phyloP scores from a whole-genome alignment of 1,140 invertebrate species.

The Holcopasites calliopsidis region DNA sequence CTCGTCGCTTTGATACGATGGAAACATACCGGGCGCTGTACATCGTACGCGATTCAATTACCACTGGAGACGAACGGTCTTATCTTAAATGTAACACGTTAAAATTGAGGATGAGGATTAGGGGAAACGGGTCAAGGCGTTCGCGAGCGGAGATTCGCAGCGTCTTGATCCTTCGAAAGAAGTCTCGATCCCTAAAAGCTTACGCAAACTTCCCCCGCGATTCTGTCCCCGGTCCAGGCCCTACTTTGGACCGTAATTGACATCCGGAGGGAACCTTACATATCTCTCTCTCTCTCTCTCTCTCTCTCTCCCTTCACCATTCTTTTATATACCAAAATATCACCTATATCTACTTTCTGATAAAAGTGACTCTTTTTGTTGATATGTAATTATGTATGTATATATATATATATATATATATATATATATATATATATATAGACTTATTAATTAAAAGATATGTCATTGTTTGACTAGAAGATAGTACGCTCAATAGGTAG shows the following conservation, averaged over 20 bases:
- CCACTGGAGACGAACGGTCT: constrained; percentile 30
- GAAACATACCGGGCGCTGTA: constrained; percentile 4
- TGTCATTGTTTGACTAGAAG: constrained; percentile 60
- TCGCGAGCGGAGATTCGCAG: constrained; percentile 36
- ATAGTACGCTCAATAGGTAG: constrained; percentile 57
- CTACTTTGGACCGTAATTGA: constrained; percentile 68
- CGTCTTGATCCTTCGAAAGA: constrained; percentile 23
- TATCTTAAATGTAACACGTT: constrained; percentile 50
- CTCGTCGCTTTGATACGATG: constrained; percentile 23
- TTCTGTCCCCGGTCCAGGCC: constrained; percentile 64
- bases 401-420: constrained; percentile 5
- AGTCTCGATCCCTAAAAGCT: not conserved
- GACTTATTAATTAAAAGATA: constrained; percentile 61
- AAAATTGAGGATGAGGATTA: constrained; percentile 31
- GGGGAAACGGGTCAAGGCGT: constrained; percentile 6
- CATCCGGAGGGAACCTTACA: constrained; percentile 63
- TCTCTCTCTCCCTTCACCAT: constrained; percentile 22
- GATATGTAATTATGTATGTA: constrained; percentile 45
- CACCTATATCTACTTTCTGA: constrained; percentile 65
- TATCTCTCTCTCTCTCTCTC: constrained; percentile 18
- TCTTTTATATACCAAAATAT: constrained; percentile 67
- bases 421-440: constrained; percentile 44
- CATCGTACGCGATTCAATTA: constrained; percentile 9
- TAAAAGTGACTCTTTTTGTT: constrained; percentile 60
- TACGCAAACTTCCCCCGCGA: constrained; percentile 56